Evolutionary conservation across 2,888 invertebrate species (phyloP).

Genomic region (Dicroscelio sp.): DNA sequence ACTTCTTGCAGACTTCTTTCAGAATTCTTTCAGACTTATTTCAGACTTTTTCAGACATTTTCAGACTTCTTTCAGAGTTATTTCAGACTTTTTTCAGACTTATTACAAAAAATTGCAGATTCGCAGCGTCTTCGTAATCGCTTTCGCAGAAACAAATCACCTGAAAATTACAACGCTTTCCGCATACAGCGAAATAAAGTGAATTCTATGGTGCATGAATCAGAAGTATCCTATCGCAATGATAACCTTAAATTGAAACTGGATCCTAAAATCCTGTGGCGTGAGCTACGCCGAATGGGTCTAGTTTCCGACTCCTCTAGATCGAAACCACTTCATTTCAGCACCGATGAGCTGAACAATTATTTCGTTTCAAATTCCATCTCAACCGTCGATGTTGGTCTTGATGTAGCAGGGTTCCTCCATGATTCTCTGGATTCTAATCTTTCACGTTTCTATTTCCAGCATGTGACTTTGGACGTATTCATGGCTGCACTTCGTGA

Average conservation of each 20-base stretch:
- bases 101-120: not conserved
- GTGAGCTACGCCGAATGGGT: not conserved
- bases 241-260: not conserved
- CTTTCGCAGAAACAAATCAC: not conserved
- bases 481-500: not conserved
- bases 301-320: not conserved
- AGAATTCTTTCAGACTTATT: too few relatives aligned
- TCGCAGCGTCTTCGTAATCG: not conserved
- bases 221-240: not conserved
- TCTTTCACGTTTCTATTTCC: too few relatives aligned
- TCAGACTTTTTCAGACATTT: too few relatives aligned
- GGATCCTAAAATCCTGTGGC: not conserved
- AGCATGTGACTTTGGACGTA: too few relatives aligned
- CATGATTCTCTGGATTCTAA: too few relatives aligned
- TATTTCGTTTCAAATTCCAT: too few relatives aligned
- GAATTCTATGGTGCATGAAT: not conserved
- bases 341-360: not conserved
- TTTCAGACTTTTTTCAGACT: too few relatives aligned
- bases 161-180: not conserved
- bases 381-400: too few relatives aligned
- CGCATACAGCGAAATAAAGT: constrained; percentile 1
- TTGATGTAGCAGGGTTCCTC: too few relatives aligned
- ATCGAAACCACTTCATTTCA: not conserved
- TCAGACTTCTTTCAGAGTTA: too few relatives aligned
- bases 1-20: too few relatives aligned